These are phyloP conservation scores for Machimus atricapillus DNA, from an alignment of 2,888 invertebrate genomes.

Conservation along the genomic window DNA sequence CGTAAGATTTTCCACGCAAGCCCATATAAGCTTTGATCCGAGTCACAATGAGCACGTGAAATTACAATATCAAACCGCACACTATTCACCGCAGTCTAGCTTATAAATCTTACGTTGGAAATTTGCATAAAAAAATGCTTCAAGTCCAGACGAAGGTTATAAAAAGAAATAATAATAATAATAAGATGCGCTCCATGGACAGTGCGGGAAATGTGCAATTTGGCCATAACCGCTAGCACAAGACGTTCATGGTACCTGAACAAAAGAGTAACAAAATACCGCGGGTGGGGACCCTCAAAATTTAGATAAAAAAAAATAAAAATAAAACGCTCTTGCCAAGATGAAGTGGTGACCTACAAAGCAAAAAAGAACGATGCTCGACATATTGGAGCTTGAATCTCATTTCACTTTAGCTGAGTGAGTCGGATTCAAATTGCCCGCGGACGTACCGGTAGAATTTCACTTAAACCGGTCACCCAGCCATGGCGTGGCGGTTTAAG, in stretches of 20 bases:
- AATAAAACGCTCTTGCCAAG: neutral
- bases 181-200: neutral
- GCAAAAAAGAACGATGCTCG: neutral
- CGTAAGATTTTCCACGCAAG: neutral
- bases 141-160: neutral
- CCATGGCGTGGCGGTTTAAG: neutral
- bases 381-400: neutral
- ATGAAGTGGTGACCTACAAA: neutral
- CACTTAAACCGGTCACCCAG: neutral
- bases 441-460: neutral
- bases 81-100: neutral
- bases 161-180: neutral
- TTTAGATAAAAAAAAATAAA: neutral
- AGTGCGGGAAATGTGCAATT: neutral
- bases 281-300: neutral
- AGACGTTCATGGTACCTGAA: neutral
- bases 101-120: neutral
- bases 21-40: neutral
- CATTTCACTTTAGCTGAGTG: neutral
- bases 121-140: neutral
- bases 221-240: neutral
- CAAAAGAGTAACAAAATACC: neutral
- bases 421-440: neutral
- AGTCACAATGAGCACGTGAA: neutral
- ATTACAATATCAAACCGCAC: neutral